Base-by-base conservation (phyloP, 2,797 vertebrate genomes). In the Decapterus maruadsi region DNA sequence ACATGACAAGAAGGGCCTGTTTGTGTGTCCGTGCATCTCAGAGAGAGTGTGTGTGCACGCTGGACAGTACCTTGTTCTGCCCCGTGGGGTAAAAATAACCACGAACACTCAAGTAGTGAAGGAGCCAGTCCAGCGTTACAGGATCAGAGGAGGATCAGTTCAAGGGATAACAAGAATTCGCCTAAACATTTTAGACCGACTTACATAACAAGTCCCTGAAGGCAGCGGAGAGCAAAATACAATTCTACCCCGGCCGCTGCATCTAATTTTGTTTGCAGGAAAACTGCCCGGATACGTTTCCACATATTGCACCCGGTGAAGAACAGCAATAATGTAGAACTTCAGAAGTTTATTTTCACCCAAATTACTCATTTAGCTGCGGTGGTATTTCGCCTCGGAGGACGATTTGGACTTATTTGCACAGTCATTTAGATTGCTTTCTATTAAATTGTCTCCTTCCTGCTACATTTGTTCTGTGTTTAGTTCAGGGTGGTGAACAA, bases 31-130 rank as follows among this genome's bases (percentile, higher is more conserved):
- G 48, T 17, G 29, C 63, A 26, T 75, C 63, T 78, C 31, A 45
- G 45, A 59, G 60, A 46, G 48, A 55, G 16, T 31, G 34, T 20
- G 34, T 11, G 16, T 48, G 36, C 48, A 42, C 36, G 48, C 29
- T 20, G 42, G 69, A 79, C 66, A 60, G 57, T 65, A 77, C 77
- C 69, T 78, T 73, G 43, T 66, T 79, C 60, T 79, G 14, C 26
- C 26, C 78, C 62, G 43, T 45, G 20, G 57, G 68, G 72, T 89
- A 87, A 85, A 92, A 89, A 91, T 90, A 90, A 84, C 80, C 73
- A 61, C 62, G 17, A 65, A 63, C 43, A 42, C 58, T 76, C 51
- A 88, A 72, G 83, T 54, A 64, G 17, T 63, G 68, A 45, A 65
- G 63, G 75, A 76, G 67, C 20, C 70, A 53, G 53, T 38, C 36